These are phyloP conservation scores for Perodicticus potto DNA, from an alignment of 2,797 vertebrate species.

Conservation along the genomic window DNA sequence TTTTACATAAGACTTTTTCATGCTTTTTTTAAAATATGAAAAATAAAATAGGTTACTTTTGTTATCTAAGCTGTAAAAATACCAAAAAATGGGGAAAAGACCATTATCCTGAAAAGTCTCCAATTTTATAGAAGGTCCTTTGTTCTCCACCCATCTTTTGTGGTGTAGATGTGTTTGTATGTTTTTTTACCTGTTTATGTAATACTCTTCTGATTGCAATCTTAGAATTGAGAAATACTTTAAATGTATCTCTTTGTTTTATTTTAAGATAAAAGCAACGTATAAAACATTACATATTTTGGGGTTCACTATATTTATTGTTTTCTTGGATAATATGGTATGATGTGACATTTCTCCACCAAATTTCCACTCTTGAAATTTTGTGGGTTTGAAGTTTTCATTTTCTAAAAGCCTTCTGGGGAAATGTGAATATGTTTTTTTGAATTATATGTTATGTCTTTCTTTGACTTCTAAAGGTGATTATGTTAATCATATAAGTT, in stretches of 20 bases:
- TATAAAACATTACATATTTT: neutral
- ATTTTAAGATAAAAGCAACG: neutral
- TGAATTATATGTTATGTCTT: neutral
- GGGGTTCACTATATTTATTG: neutral
- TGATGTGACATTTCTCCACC: neutral
- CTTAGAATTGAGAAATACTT: neutral
- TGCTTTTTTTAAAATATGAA: constrained; percentile 70
- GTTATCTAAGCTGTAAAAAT: constrained; percentile 70
- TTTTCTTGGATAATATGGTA: neutral
- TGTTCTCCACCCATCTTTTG: neutral
- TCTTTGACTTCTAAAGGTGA: constrained; percentile 19
- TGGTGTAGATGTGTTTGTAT: fast-evolving
- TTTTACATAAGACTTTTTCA: constrained; percentile 78
- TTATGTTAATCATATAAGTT: constrained; percentile 16
- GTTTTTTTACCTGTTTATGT: neutral
- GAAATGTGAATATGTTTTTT: neutral
- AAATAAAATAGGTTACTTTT: constrained; percentile 80
- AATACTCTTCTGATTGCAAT: neutral
- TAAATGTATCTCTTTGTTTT: neutral
- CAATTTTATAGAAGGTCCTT: neutral
- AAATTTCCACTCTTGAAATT: neutral
- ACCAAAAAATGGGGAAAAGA: constrained; percentile 72
- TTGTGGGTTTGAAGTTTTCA: neutral
- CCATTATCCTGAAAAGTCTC: constrained; percentile 68
- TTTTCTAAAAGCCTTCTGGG: neutral